A percentile compares a stretch with the other conserved stretches of the same genome.
Conservation (phyloP, 2,113 vertebrate species). For the Stercorarius parasiticus region DNA sequence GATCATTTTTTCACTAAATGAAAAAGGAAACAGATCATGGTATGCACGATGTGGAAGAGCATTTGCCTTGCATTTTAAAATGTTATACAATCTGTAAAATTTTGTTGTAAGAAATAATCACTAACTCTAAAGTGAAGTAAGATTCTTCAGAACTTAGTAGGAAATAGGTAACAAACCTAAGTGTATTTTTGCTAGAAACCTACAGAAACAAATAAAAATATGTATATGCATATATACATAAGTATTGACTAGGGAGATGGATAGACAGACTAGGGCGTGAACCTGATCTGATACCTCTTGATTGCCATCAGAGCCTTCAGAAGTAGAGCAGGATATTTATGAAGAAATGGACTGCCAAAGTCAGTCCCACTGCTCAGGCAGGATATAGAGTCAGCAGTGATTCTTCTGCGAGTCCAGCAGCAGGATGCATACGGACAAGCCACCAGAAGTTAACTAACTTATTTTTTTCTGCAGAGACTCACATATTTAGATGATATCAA, state of each 20-base stretch:
- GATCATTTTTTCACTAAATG: neutral
- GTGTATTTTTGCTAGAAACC: neutral
- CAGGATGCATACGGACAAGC: neutral
- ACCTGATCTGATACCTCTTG: neutral
- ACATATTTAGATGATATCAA: neutral
- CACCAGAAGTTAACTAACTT: neutral
- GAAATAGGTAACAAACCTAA: neutral
- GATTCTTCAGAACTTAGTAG: neutral
- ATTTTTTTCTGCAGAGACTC: neutral
- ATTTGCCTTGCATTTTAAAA: neutral
- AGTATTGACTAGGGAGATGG: neutral
- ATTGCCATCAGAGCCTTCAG: neutral
- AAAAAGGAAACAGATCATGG: neutral
- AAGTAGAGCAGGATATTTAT: neutral
- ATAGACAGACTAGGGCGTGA: neutral
- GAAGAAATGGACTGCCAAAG: neutral
- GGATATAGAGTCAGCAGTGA: neutral
- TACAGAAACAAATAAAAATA: neutral
- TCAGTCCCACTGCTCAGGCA: neutral
- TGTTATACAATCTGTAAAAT: neutral
- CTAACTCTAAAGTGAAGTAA: neutral
- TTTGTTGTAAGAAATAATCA: neutral
- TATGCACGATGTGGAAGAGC: neutral
- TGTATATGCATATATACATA: neutral
- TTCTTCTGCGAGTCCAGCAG: neutral